Evolutionary conservation across 2,797 vertebrate species (phyloP).

Genomic region (Lepus oiostolus): DNA sequence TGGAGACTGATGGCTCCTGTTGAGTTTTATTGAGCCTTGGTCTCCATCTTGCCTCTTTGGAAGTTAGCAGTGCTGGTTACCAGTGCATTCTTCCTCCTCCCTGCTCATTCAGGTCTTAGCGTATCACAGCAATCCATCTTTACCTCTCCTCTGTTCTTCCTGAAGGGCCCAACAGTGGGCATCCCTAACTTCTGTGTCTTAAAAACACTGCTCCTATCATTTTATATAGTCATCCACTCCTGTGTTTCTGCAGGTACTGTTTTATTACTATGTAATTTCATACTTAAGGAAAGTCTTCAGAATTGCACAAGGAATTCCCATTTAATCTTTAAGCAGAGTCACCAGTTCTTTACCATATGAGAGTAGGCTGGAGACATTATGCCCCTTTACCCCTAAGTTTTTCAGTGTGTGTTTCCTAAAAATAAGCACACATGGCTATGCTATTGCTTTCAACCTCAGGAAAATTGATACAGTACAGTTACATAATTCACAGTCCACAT

Average conservation of each 20-base stretch:
- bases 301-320: neutral
- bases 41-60: neutral
- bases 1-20: neutral
- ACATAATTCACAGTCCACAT: neutral
- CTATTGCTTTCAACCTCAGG: conserved; percentile 38
- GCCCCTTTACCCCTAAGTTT: neutral
- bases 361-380: neutral
- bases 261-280: conserved; percentile 33
- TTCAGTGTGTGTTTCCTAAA: conserved; percentile 15
- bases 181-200: neutral
- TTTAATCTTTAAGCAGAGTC: neutral
- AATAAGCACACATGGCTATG: neutral
- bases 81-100: neutral
- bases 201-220: neutral
- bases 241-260: neutral
- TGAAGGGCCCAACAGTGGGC: neutral
- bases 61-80: neutral
- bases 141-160: neutral
- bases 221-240: neutral
- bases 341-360: neutral
- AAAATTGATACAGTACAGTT: conserved; percentile 42
- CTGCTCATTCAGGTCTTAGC: neutral
- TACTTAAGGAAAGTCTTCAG: conserved; percentile 35
- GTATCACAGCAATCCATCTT: neutral
- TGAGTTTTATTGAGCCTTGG: neutral